Percentiles rank a stretch among this genome's conserved stretches.
Conservation (phyloP, 2,797 vertebrate species). For the Hoplostethus atlanticus region DNA sequence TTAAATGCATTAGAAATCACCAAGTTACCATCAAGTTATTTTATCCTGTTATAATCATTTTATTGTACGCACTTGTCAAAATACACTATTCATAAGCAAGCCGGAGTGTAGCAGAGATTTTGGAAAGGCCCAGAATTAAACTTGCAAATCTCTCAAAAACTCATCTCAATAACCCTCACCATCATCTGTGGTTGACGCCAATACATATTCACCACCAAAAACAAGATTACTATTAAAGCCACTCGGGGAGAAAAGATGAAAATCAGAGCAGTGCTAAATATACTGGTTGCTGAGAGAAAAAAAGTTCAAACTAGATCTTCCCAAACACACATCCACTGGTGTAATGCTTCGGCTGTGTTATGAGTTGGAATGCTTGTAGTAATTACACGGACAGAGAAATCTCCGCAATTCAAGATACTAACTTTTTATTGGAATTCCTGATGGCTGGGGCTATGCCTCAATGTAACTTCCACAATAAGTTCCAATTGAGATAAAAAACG, state of each 20-base stretch:
- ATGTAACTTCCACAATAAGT: slow-evolving; percentile 64
- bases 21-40: slow-evolving; percentile 67
- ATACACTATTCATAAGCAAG: slow-evolving; percentile 40
- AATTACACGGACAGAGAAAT: slow-evolving; percentile 62
- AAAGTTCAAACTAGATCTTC: slow-evolving; percentile 46
- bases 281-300: slow-evolving; percentile 54
- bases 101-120: slow-evolving; percentile 64
- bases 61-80: slow-evolving; percentile 51
- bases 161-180: background rate
- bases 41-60: slow-evolving; percentile 61
- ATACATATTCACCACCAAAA: slow-evolving; percentile 64
- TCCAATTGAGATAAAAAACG: slow-evolving; percentile 56
- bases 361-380: slow-evolving; percentile 47
- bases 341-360: slow-evolving; percentile 45
- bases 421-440: slow-evolving; percentile 66
- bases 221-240: slow-evolving; percentile 61
- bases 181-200: slow-evolving; percentile 70
- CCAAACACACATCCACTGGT: slow-evolving; percentile 45
- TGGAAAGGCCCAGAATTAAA: slow-evolving; percentile 68
- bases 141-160: slow-evolving; percentile 33
- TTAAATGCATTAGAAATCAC: slow-evolving; percentile 71
- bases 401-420: slow-evolving; percentile 34
- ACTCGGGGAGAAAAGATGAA: slow-evolving; percentile 63
- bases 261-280: slow-evolving; percentile 67
- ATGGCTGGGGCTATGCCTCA: slow-evolving; percentile 51